These are phyloP conservation scores for Parotocinclus haroldoi DNA, from an alignment of 2,797 vertebrate genomes.

Conservation along the genomic window DNA sequence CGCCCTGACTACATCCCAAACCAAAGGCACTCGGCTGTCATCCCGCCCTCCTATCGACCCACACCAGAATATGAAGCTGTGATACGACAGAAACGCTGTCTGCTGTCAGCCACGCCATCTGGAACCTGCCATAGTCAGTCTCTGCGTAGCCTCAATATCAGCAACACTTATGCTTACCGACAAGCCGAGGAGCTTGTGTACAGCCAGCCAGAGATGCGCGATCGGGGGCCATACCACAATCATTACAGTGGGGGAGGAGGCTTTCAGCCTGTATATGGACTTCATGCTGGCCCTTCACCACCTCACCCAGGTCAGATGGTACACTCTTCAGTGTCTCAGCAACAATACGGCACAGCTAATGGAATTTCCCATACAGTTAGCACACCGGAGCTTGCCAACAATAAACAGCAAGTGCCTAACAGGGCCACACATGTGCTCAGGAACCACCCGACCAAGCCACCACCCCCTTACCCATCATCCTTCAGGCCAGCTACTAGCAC, in stretches of 20 bases:
- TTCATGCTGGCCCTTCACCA: constrained; percentile 6
- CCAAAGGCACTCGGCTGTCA: constrained; percentile 93
- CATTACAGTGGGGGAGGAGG: constrained; percentile 47
- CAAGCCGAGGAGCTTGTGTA: constrained; percentile 89
- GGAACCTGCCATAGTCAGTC: constrained; percentile 89
- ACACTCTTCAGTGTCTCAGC: constrained; percentile 9
- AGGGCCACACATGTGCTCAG: constrained; percentile 77
- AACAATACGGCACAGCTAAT: constrained; percentile 55
- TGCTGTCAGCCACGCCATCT: constrained; percentile 58
- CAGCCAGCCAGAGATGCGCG: constrained; percentile 93
- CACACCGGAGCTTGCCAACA: constrained; percentile 90
- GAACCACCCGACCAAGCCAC: constrained; percentile 85
- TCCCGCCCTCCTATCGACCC: constrained; percentile 91
- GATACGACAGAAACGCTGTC: constrained; percentile 87
- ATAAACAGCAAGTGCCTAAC: constrained; percentile 75
- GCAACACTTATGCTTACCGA: constrained; percentile 86
- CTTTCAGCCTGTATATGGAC: constrained; percentile 21
- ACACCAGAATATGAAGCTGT: constrained; percentile 94
- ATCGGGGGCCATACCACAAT: constrained; percentile 79
- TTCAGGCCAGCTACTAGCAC: constrained; percentile 95
- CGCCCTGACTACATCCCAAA: constrained; percentile 89
- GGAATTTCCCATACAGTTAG: constrained; percentile 95
- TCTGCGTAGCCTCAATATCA: constrained; percentile 90
- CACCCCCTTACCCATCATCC: constrained; percentile 83
- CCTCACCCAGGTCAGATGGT: constrained; percentile 18